Base-by-base conservation (phyloP, 2,888 invertebrate species). In the Drosophila seclusa region DNA sequence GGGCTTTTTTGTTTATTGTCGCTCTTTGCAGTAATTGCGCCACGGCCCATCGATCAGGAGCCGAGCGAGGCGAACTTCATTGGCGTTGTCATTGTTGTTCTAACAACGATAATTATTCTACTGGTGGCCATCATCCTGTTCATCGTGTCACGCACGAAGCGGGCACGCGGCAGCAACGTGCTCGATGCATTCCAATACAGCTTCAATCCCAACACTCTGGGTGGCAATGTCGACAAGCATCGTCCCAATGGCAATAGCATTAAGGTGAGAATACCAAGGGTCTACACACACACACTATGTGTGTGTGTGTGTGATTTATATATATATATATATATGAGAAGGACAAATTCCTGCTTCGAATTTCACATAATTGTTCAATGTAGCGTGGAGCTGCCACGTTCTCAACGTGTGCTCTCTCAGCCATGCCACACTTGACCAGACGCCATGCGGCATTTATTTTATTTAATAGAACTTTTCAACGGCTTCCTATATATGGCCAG, bases 61-160 rank as follows among this genome's bases (percentile, higher is more conserved):
- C 94, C 94, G 69, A 91, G 89, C 73, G 94, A 94, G 89, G 95
- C 95, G 86, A 94, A 95, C 91, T 93, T 92, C 83, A 95, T 95
- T 85, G 95, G 95, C 68, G 94, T 95, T 85, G 94, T 96, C 89
- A 96, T 96, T 86, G 96, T 96, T 70, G 94, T 95, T 67, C 94
- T 96, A 87, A 95, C 96, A 62, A 95, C 96, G 57, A 95, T 96
- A 86, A 96, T 96, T 90, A 94, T 96, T 69, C 94, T 96, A 89
- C 94, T 96, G 76, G 94, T 96, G 73, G 95, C 95, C 63, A 95
- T 96, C 67, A 96, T 96, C 89, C 94, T 95, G 81, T 95, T 96
- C 92, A 96, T 96, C 92, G 95, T 96, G 83, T 94, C 95, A 85
- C 93, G 95, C 79, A 95, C 95, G 90, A 94, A 95, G 83, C 94